Percentiles rank a stretch among this genome's conserved stretches.
Evolutionary conservation across 1,140 invertebrate species (phyloP).

Genomic region (Plectrocnemia conspersa): DNA sequence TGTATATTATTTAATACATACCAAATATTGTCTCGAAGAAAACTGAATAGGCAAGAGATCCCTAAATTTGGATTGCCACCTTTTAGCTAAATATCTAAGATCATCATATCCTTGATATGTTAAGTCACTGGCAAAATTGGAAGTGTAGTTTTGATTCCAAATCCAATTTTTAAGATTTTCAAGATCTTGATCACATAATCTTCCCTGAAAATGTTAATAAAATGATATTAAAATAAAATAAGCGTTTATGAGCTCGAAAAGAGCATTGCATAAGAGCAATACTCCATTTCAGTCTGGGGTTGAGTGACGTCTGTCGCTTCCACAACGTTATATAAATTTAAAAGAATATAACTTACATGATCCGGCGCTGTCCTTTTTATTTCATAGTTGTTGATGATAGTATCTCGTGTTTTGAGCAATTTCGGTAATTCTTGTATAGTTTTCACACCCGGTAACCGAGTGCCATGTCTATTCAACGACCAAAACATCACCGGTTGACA

Average conservation of each 20-base stretch:
- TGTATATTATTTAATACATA: slow-evolving; percentile 30
- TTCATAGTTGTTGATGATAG: slow-evolving; percentile 57
- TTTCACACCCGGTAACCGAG: slow-evolving; percentile 52
- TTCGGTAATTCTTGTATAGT: slow-evolving; percentile 51
- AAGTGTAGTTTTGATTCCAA: slow-evolving; percentile 55
- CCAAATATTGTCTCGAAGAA: slow-evolving; percentile 43
- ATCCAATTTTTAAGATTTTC: slow-evolving; percentile 56
- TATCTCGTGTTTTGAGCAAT: slow-evolving; percentile 51
- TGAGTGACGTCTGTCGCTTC: no score
- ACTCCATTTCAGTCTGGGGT: neutral
- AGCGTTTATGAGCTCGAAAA: slow-evolving; percentile 12
- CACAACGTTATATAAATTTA: slow-evolving; percentile 6
- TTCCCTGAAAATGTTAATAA: slow-evolving; percentile 43
- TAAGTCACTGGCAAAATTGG: slow-evolving; percentile 52
- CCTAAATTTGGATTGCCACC: slow-evolving; percentile 56
- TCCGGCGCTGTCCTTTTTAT: slow-evolving; percentile 35
- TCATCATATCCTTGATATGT: slow-evolving; percentile 58
- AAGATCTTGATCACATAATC: slow-evolving; percentile 55
- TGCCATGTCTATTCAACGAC: slow-evolving; percentile 61
- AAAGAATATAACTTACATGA: slow-evolving; percentile 19
- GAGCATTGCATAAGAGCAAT: neutral
- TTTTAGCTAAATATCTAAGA: slow-evolving; percentile 55
- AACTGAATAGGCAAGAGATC: slow-evolving; percentile 46
- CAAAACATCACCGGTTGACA: slow-evolving; percentile 60
- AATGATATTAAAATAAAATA: slow-evolving; percentile 15